Evolutionary conservation across 2,888 invertebrate genomes (phyloP).

Genomic region (Rhabditophanes sp.): DNA sequence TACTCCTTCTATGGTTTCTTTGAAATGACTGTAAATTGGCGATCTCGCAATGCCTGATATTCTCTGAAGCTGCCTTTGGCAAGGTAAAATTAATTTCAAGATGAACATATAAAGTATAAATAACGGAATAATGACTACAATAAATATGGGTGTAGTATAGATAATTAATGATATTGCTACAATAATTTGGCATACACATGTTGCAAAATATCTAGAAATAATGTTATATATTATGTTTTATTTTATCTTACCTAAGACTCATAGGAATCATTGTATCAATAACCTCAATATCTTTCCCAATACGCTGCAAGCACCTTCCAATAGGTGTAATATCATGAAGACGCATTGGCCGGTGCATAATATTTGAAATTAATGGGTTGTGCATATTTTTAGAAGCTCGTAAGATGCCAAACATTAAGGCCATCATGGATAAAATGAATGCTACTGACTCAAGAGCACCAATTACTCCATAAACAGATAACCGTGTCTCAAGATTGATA

Average conservation of each 20-base stretch:
- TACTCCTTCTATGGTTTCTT: slow-evolving; percentile 48
- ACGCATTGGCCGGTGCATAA: slow-evolving; percentile 43
- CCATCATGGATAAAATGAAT: slow-evolving; percentile 21
- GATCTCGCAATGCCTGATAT: slow-evolving; percentile 32
- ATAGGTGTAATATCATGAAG: slow-evolving; percentile 47
- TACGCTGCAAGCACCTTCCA: slow-evolving; percentile 47
- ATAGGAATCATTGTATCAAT: slow-evolving; percentile 24
- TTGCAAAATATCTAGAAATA: too few relatives aligned
- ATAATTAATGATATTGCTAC: slow-evolving; percentile 25
- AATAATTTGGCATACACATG: slow-evolving; percentile 14
- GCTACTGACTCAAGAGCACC: slow-evolving; percentile 43
- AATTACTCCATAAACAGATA: slow-evolving; percentile 48
- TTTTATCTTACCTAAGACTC: too few relatives aligned
- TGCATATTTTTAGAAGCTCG: slow-evolving; percentile 29
- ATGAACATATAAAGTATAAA: slow-evolving; percentile 23
- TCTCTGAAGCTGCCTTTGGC: slow-evolving; percentile 53
- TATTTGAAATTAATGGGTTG: slow-evolving; percentile 24
- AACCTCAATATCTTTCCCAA: slow-evolving; percentile 35
- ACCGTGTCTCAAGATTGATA: slow-evolving; percentile 34
- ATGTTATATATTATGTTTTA: too few relatives aligned
- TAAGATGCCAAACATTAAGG: slow-evolving; percentile 23
- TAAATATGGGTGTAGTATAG: slow-evolving; percentile 34
- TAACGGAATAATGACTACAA: slow-evolving; percentile 25
- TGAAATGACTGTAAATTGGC: slow-evolving; percentile 40
- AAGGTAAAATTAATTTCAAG: slow-evolving; percentile 44